Evolutionary conservation across 2,888 invertebrate genomes (phyloP), one percentile per base, ranked within the genome.

Genomic region (Cheilosia impressa): DNA sequence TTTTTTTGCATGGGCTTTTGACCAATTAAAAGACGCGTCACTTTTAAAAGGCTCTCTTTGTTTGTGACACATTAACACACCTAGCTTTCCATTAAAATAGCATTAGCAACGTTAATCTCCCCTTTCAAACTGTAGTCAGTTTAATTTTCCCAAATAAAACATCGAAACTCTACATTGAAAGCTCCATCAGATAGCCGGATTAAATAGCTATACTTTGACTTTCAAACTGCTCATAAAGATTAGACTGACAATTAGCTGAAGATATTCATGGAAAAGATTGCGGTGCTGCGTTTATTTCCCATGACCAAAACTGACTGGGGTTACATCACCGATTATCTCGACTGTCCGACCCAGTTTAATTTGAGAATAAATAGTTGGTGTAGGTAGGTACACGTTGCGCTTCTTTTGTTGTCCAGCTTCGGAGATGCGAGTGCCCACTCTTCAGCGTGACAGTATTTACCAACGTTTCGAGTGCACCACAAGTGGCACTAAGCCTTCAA

Each of bases 151-250:
- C 38, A 38, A 38, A 38, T 38, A 38, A 38, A 38, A 13, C 38
- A 38, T 13, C 13, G 13, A 38, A 13, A 38, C 38, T 38, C 13
- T 13, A 45, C 17, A 45, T 45, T n/a, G 7, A 17, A 45, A 45
- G 15, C 43, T 43, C 43, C n/a, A 45, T n/a, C n/a, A 45, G 15
- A 45, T 17, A n/a, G 15, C 7, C 45, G 5, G 45, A 45, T n/a
- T 43, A 43, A 43, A 43, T 45, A 45, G 45, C 15, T 17, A 45
- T 22, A 2, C 1, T 22, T 22, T 22, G 22, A 22, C 45, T 53
- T 27, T 53, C 62, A 53, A 72, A 72, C 43, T 72, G 38, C 57
- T 75, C 65, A 52, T 55, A 57, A 65, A 57, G 22, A 75, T 75
- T 47, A 34, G 34, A 55, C 17, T 55, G 45, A 75, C 55, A 75